Evolutionary conservation across 1,140 invertebrate species (phyloP), one percentile per base, ranked within the genome.

Genomic region (Drosophila melanica): DNA sequence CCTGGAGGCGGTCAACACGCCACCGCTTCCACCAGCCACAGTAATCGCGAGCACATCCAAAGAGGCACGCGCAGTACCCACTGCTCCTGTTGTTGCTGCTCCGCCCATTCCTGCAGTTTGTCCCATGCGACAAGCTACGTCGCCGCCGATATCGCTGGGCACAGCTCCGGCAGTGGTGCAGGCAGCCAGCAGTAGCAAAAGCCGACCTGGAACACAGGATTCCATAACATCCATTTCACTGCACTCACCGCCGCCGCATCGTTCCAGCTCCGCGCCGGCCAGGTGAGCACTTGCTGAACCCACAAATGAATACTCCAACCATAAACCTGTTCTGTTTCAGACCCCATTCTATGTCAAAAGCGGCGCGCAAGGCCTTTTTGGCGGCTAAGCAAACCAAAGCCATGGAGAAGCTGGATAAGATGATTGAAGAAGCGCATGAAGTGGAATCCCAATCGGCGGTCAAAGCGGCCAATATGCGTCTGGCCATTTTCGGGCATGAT

Each of bases 351-450:
- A 90, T 91, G 85, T 84, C 90, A 6, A 92, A 92, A 60, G 85
- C 91, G 16, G 90, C 87, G 6, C 77, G 91, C 4, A 92, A 92
- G 53, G 89, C 90, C 2, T 90, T 92, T 55, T 68, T 91, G 64
- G 90, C 87, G 1, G 90, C 90, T 16, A 92, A 92, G 53, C 91
- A 92, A 57, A 86, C 90, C 2, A 92, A 90, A 53, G 91, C 91
- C 16, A 90, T 92, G 62, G 90, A 92, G 35, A 92, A 92, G 66
- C 50, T 92, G 51, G 91, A 92, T 45, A 89, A 92, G 71, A 92
- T 92, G 91, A 91, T 92, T 58, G 91, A 92, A 47, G 91, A 91
- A 53, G 91, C 77, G 0, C 81, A 84, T n/a, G 91, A 92, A 64
- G 76, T 81, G 30, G 91, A 92, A 47, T 84, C 87, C 1, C 85